Base-by-base conservation (phyloP, 2,888 invertebrate genomes). In the Dastarcus helophoroides region DNA sequence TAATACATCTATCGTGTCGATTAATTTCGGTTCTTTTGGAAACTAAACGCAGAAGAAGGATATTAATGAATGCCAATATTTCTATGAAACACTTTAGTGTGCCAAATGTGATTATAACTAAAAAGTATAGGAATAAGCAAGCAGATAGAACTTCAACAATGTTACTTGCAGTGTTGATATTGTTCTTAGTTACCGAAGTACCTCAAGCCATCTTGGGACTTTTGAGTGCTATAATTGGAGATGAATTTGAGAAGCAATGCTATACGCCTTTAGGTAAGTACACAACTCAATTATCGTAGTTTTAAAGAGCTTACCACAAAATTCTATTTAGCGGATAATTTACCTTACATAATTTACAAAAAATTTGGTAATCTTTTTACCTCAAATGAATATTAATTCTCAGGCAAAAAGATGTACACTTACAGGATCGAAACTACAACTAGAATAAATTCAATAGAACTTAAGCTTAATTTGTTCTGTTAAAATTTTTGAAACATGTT, bases 91-190 rank as follows among this genome's bases (percentile, higher is more conserved):
- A n/a, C 3, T n/a, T n/a, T n/a, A n/a, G n/a, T n/a, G n/a, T n/a
- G n/a, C 33, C 33, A 26, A 37, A 31, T 23, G 37, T 36, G 1
- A 13, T 39, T 31, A 35, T 38, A 12, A 40, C 38, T 5, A 25
- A 40, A 11, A 25, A 29, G n/a, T 44, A 43, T 22, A 46, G 41
- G 21, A 79, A 81, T 47, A 72, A 72, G 32, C 69, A 80, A 37
- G 77, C 79, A 2, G 83, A 89, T 50, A 70, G 89, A 35, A 89
- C 89, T 0, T 89, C 89, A 0, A 75, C 76, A 53, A 84, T 90
- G 75, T 62, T 90, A 19, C 67, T 90, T 2, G 86, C 86, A 0
- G 82, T 90, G 0, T 65, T 90, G 1, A 60, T 86, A 3, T 65
- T 90, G 3, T 90, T 90, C 51, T 67, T 90, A 3, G 67, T 86